Base-by-base conservation (phyloP, 2,113 vertebrate genomes). In the Halichoerus grypus region DNA sequence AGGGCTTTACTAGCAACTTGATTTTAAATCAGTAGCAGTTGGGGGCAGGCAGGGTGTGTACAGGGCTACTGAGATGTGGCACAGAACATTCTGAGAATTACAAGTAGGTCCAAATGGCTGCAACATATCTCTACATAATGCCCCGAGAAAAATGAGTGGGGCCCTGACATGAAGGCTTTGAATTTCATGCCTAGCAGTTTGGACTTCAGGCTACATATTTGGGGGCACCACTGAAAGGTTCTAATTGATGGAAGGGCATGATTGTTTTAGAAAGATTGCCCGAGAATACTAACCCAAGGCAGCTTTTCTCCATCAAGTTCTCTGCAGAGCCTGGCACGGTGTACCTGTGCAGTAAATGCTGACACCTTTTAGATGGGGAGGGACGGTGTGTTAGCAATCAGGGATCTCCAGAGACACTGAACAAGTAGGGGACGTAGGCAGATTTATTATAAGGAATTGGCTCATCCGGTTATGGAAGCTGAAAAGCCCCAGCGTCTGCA, bases 331-430 rank as follows among this genome's bases (percentile, higher is more conserved):
- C 53, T 55, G n/a, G 28, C 33, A 7, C 3, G 0, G 1, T 7
- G 7, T 22, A 24, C 3, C 0, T 5, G 5, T 42, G 67, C 13
- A 12, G 19, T 31, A 26, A 42, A 74, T 36, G 0, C 19, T 18
- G 69, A 26, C 42, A 8, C 28, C 80, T 88, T 69, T 95, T 67
- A 83, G 65, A 8, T 49, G 57, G 65, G 33, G 13, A 1, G 6
- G 12, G 46, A 8, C 0, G 15, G 16, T 39, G 18, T 36, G 9
- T 80, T 83, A 36, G 8, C 28, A 28, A 26, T 24, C 22, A 24
- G n/a, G 21, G 36, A 26, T 94, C 36, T 69, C 31, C 31, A 21
- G 88, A 36, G 55, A 42, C 15, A 16, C 11, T 3, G 14, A 24
- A 22, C 19, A 10, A 55, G 24, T n/a, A 15, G 55, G 46, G 65